These are phyloP conservation scores for Noctilio leporinus DNA, from an alignment of 2,113 vertebrate species.

Conservation along the genomic window DNA sequence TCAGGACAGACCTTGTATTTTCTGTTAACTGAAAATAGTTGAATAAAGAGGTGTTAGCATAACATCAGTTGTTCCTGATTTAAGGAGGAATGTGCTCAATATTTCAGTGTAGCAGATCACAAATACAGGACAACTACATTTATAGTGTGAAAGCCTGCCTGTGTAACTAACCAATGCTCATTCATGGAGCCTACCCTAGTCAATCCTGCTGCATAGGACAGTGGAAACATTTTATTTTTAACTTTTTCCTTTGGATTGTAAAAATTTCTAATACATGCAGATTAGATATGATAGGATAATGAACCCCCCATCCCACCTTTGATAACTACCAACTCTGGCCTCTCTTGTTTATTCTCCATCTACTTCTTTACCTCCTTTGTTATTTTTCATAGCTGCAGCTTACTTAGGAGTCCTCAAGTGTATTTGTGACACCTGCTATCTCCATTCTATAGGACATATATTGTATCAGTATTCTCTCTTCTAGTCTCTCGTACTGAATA, in stretches of 20 bases:
- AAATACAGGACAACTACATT: rapidly evolving
- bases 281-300: not conserved
- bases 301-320: not conserved
- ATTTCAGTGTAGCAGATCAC: not conserved
- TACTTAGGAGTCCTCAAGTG: not conserved
- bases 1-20: too few species aligned
- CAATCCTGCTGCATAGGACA: not conserved
- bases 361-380: not conserved
- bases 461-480: not conserved
- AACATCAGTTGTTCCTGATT: not conserved
- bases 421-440: not conserved
- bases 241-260: not conserved
- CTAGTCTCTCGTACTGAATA: not conserved
- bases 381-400: not conserved
- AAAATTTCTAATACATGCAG: not conserved
- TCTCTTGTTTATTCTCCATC: not conserved
- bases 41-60: not conserved
- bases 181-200: not conserved
- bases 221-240: not conserved
- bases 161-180: rapidly evolving
- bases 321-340: not conserved
- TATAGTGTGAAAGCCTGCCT: not conserved
- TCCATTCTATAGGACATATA: not conserved
- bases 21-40: not conserved
- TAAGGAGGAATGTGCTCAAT: not conserved